Base-by-base conservation (phyloP, 2,888 invertebrate species). In the Marasmarcha lunaedactyla region DNA sequence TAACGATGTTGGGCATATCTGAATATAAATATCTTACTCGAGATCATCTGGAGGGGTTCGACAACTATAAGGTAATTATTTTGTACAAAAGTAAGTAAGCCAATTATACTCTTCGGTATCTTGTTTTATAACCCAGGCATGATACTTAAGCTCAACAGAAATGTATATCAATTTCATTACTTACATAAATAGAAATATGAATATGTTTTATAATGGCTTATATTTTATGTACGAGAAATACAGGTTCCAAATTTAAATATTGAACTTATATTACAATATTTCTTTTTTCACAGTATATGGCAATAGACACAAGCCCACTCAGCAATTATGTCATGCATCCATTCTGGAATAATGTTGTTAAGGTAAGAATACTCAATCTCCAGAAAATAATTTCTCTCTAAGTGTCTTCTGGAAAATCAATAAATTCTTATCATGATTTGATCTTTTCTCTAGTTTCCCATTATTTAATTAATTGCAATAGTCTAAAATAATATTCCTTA, bases 311-410 rank as follows among this genome's bases (percentile, higher is more conserved):
- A 20, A 98, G 97, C 58, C 97, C 98, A 0, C 85, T 99, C 39
- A 97, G 98, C 72, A 92, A 94, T 44, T 97, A 99, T 88, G 89
- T 99, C 47, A 98, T 98, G 93, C 98, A 99, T 78, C 99, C 99
- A 35, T 99, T 99, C 83, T 99, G 99, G 99, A 94, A 99, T 73
- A 91, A 90, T 87, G 88, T 95, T 45, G 98, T 99, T 11, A 89
- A 96, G 90, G 98, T 98, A 84, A 86, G 86, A 71, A 20, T 5
- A 20, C 7, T 20, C 20, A 5, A 36, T n/a, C 6, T 30, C 4
- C 46, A 7, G 2, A 14, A 10, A 7, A 37, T 33, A n/a, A 15
- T 1, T 20, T 14, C 15, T 10, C 15, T n/a, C 7, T 36, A n/a
- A n/a, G n/a, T n/a, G n/a, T n/a, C n/a, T n/a, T n/a, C n/a, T n/a